Evolutionary conservation across 2,113 vertebrate genomes (phyloP), one percentile per base, ranked within the genome.

Genomic region (Morone saxatilis): DNA sequence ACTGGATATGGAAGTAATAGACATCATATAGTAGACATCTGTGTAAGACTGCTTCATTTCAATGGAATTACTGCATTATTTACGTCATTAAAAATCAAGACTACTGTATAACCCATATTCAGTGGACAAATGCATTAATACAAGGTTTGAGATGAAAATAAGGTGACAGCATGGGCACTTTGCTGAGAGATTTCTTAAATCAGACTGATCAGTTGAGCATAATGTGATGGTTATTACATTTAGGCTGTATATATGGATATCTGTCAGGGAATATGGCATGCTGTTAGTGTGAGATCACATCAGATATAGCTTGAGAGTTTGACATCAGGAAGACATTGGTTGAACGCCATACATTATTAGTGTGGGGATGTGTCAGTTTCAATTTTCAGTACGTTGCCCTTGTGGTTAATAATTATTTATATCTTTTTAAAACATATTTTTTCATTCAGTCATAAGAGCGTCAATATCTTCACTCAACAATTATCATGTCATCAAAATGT

Each of bases 121-220:
- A 66, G 43, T n/a, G 45, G 70, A 88, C 78, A 85, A 86, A 92
- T 87, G 89, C 89, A 91, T 76, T 89, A 86, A 90, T 89, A 85
- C 76, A 68, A 88, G 79, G 78, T 83, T 88, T 80, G 77, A 88
- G 85, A 90, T 88, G 43, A 78, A 92, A 91, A 83, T 78, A 88
- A 56, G 71, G 76, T 88, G 88, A 91, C 89, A 88, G 88, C 83
- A 56, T 41, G 59, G 78, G 56, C 76, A 81, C 68, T 86, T 80
- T 74, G 63, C 51, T 41, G 25, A 60, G 73, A 87, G 78, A 80
- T 69, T 76, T 62, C 54, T 86, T 80, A 86, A 82, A 87, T 87
- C 87, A 87, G 84, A 40, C 76, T 71, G 82, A 81, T 89, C 87
- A 88, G 62, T 84, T 73, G 20, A 77, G 59, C 75, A 67, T 93